These are phyloP conservation scores for Agrochola lota DNA, from an alignment of 2,888 invertebrate species.

Conservation along the genomic window DNA sequence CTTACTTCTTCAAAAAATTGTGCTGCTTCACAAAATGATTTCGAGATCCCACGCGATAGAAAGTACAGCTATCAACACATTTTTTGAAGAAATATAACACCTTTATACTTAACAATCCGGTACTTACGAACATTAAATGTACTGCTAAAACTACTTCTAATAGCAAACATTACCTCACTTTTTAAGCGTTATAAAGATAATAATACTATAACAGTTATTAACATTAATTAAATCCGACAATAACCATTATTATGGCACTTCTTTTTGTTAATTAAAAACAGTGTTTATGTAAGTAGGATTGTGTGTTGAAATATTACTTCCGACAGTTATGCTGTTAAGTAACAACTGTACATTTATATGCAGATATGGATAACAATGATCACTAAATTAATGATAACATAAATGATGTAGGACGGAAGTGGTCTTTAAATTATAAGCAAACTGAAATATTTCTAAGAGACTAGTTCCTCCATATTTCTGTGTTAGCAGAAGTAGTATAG, in stretches of 20 bases:
- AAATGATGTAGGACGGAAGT: neutral
- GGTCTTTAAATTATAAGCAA: neutral
- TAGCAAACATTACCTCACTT: slow-evolving; percentile 63
- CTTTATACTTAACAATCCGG: slow-evolving; percentile 41
- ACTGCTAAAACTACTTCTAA: slow-evolving; percentile 3
- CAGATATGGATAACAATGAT: slow-evolving; percentile 14
- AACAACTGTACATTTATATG: slow-evolving; percentile 34
- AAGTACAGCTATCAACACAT: slow-evolving; percentile 17
- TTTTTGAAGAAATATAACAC: slow-evolving; percentile 29
- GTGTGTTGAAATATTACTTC: slow-evolving; percentile 55
- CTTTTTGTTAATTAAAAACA: slow-evolving; percentile 68
- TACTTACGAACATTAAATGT: slow-evolving; percentile 34
- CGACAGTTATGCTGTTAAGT: slow-evolving; percentile 19
- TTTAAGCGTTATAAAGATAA: slow-evolving; percentile 74
- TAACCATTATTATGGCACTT: slow-evolving; percentile 71
- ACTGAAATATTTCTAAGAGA: neutral
- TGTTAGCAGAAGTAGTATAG: too few species aligned
- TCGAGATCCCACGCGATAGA: slow-evolving; percentile 7
- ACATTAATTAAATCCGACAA: slow-evolving; percentile 73
- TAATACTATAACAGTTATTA: slow-evolving; percentile 71
- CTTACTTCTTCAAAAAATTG: neutral
- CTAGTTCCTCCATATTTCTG: too few species aligned
- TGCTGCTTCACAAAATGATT: neutral
- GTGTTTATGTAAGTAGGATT: slow-evolving; percentile 62
- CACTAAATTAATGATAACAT: neutral